Evolutionary conservation across 2,797 vertebrate genomes (phyloP).

Genomic region (Myotis findleyi): DNA sequence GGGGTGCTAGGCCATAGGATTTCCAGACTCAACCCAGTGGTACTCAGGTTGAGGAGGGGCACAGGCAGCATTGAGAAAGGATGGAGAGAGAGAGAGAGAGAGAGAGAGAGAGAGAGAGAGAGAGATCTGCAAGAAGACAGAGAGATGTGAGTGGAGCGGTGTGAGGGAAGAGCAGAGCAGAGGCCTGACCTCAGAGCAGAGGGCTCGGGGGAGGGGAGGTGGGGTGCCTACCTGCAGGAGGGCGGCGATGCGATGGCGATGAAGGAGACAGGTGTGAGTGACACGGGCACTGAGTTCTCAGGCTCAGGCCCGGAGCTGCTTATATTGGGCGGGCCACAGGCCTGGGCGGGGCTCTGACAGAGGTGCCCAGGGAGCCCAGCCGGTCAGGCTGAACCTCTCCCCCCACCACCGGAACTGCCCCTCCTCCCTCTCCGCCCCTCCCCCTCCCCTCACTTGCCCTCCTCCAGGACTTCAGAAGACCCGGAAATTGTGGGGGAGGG

Average conservation of each 20-base stretch:
- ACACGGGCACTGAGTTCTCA: conserved; percentile 25
- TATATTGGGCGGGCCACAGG: conserved; percentile 58
- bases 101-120: conserved; percentile 37
- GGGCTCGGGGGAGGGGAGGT: neutral
- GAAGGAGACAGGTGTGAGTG: conserved; percentile 13
- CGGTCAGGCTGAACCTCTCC: conserved; percentile 53
- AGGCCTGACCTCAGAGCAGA: neutral
- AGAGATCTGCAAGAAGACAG: neutral
- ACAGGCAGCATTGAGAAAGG: neutral
- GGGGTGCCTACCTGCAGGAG: conserved; percentile 68
- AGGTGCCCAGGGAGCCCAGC: conserved; percentile 59
- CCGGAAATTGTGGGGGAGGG: neutral
- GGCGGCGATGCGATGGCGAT: too few species aligned
- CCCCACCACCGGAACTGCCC: neutral
- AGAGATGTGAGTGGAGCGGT: neutral
- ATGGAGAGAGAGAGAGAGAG: conserved; percentile 21
- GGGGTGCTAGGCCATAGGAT: neutral
- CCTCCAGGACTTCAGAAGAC: neutral
- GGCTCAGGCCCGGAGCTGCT: neutral
- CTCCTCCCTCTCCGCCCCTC: neutral
- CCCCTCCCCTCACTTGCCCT: neutral
- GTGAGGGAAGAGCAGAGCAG: neutral
- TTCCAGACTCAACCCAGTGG: neutral
- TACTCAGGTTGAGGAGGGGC: neutral
- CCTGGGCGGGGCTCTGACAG: conserved; percentile 72